Conservation (phyloP, 1,140 invertebrate genomes). For the Drosophila auraria region DNA sequence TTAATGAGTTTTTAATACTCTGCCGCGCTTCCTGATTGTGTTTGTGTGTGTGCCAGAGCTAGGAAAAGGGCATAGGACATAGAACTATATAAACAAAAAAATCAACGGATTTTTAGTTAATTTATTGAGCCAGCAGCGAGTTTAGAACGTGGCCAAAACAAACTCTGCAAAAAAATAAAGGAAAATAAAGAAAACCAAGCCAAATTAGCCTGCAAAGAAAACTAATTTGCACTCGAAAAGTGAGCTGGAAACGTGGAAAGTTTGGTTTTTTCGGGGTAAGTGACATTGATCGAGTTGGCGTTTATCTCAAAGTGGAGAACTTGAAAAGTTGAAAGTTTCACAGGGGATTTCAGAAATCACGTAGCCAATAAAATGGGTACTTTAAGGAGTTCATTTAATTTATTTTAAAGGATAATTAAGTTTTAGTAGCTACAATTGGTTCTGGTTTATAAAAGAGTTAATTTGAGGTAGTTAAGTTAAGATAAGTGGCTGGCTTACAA, state of each 20-base stretch:
- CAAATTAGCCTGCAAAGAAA: slow-evolving; percentile 23
- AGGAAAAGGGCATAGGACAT: slow-evolving; percentile 15
- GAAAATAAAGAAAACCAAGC: slow-evolving; percentile 13
- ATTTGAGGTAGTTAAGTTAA: not conserved
- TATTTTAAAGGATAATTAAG: not conserved
- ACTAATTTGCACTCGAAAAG: slow-evolving; percentile 54
- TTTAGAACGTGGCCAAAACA: slow-evolving; percentile 52
- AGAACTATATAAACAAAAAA: slow-evolving; percentile 53
- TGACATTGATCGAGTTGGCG: slow-evolving; percentile 39
- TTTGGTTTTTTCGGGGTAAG: slow-evolving; percentile 31
- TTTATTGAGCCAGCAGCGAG: slow-evolving; percentile 65
- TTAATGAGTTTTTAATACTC: slow-evolving; percentile 83
- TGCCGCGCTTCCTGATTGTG: slow-evolving; percentile 54
- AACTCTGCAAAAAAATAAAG: slow-evolving; percentile 14
- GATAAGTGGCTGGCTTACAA: not conserved
- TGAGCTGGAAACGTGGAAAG: slow-evolving; percentile 32
- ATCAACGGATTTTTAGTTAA: slow-evolving; percentile 63
- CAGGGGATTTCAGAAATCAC: slow-evolving; percentile 3
- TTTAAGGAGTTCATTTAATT: not conserved
- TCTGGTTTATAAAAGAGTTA: no score
- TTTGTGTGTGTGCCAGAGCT: slow-evolving; percentile 32
- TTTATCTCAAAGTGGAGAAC: slow-evolving; percentile 19
- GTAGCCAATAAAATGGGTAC: slow-evolving; percentile 8
- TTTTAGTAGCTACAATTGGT: not conserved
- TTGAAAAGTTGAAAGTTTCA: slow-evolving; percentile 25